A percentile compares a stretch with the other conserved stretches of the same genome.
These are phyloP conservation scores for Limnephilus rhombicus DNA, from an alignment of 2,888 invertebrate species.

Conservation along the genomic window DNA sequence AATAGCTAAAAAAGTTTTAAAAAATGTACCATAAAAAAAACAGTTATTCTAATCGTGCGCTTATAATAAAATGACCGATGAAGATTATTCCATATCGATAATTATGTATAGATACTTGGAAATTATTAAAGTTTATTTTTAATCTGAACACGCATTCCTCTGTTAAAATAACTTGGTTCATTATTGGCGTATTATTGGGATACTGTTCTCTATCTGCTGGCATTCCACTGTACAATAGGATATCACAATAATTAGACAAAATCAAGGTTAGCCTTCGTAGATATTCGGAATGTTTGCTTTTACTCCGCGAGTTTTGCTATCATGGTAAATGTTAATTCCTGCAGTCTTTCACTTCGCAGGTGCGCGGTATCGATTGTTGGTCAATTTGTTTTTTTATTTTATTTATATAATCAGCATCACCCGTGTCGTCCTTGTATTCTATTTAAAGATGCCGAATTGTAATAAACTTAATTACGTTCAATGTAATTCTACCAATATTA, in stretches of 20 bases:
- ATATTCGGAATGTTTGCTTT: slow-evolving; percentile 37
- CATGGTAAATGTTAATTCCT: neutral
- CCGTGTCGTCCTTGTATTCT: neutral
- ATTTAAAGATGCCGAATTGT: neutral
- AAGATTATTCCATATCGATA: neutral
- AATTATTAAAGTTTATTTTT: neutral
- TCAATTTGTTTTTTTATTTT: neutral
- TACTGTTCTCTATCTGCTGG: neutral
- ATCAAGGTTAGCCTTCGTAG: slow-evolving; percentile 32
- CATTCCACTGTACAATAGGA: neutral
- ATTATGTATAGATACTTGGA: neutral
- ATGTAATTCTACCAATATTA: neutral
- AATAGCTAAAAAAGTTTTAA: neutral
- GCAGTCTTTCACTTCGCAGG: slow-evolving; percentile 1
- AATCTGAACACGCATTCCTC: neutral
- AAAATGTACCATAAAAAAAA: neutral
- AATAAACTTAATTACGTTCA: neutral
- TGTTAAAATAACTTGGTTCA: neutral
- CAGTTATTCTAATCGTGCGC: neutral
- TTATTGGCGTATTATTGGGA: neutral
- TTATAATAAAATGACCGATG: neutral
- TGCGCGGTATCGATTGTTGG: slow-evolving; percentile 13
- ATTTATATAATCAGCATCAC: neutral
- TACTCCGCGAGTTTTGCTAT: slow-evolving; percentile 16
- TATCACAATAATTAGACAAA: neutral